A percentile compares a stretch with the other conserved stretches of the same genome.
Evolutionary conservation across 2,888 invertebrate species (phyloP).

Genomic region (Sylvicola cinctus): DNA sequence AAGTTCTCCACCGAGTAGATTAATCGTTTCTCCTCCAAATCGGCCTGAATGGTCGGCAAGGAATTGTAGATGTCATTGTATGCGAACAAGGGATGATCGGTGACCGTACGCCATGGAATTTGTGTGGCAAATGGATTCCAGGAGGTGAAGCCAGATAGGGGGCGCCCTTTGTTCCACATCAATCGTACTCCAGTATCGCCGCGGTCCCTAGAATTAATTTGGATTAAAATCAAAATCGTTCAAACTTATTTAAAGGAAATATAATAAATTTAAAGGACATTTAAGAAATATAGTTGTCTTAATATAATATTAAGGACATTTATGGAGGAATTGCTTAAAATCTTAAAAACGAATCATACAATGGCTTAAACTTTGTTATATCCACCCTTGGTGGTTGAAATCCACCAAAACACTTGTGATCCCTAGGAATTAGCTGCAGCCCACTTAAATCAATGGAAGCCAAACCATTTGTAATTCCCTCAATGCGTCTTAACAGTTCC

Average conservation of each 20-base stretch:
- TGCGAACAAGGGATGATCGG: constrained; percentile 60
- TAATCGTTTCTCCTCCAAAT: constrained; percentile 8
- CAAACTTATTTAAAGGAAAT: background rate
- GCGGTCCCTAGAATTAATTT: constrained; percentile 33
- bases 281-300: too few species aligned
- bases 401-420: constrained; percentile 4
- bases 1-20: constrained; percentile 15
- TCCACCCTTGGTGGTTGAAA: constrained; percentile 8
- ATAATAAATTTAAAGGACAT: too few species aligned
- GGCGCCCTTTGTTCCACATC: constrained; percentile 56
- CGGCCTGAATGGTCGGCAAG: constrained; percentile 7
- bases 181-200: constrained; percentile 53
- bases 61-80: constrained; percentile 35
- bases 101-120: constrained; percentile 58
- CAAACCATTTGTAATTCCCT: constrained; percentile 12
- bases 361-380: constrained; percentile 11
- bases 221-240: constrained; percentile 1
- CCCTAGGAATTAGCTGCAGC: constrained; percentile 6
- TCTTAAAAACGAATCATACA: constrained; percentile 6
- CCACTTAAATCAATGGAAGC: constrained; percentile 10
- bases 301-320: too few species aligned
- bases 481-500: constrained; percentile 10
- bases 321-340: too few species aligned
- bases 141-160: constrained; percentile 41
- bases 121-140: constrained; percentile 74